Evolutionary conservation across 2,797 vertebrate species (phyloP).

Genomic region (Labeo calbasu): DNA sequence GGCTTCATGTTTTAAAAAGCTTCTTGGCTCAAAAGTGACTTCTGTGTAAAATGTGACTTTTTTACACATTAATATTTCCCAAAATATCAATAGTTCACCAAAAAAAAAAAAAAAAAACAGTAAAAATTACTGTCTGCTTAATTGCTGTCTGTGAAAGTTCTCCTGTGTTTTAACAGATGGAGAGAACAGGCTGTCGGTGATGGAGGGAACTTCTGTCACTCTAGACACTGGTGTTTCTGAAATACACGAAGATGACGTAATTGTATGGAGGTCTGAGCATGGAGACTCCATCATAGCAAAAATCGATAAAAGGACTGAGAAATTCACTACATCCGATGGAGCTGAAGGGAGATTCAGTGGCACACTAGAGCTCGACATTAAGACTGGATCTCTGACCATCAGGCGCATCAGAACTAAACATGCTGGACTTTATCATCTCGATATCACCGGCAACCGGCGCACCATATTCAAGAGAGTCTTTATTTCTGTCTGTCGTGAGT

Average conservation of each 20-base stretch:
- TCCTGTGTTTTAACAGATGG: conserved; percentile 11
- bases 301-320: not conserved
- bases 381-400: conserved; percentile 4
- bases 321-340: not conserved
- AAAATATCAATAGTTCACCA: too few relatives aligned
- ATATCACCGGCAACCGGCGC: not conserved
- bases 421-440: conserved; percentile 3
- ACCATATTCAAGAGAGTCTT: conserved; percentile 1
- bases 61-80: too few relatives aligned
- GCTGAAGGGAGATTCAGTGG: not conserved
- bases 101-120: too few relatives aligned
- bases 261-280: not conserved
- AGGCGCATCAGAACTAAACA: not conserved
- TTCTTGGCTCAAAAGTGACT: too few relatives aligned
- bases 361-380: not conserved
- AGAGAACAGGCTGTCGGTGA: not conserved
- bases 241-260: not conserved
- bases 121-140: not conserved
- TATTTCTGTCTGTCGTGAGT: not conserved
- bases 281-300: not conserved
- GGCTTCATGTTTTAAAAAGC: too few relatives aligned
- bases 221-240: not conserved
- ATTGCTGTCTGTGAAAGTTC: not conserved
- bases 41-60: too few relatives aligned
- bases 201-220: not conserved